phyloP scores from a whole-genome alignment of 2,797 vertebrate genomes.

The Gambelia wislizenii region DNA sequence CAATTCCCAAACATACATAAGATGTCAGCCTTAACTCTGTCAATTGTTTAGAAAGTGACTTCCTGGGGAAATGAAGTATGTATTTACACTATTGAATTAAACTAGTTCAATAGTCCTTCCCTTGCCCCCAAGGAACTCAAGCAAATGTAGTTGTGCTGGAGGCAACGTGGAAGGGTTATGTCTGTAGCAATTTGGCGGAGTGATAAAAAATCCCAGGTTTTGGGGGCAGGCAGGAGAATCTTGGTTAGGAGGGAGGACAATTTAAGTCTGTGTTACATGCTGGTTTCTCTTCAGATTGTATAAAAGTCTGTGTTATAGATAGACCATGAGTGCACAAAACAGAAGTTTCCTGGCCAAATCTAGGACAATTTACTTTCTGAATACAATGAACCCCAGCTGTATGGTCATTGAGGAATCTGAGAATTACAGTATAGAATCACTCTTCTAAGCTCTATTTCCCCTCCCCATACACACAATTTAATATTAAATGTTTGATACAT shows the following conservation, averaged over 20 bases:
- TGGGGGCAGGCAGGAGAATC: too few relatives aligned
- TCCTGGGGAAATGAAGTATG: constrained; percentile 7
- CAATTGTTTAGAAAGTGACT: not conserved
- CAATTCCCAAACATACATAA: not conserved
- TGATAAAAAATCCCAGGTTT: not conserved
- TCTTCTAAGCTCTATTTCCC: too few relatives aligned
- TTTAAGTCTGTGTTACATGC: not conserved
- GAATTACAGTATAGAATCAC: too few relatives aligned
- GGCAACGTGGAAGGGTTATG: not conserved
- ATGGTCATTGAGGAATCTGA: too few relatives aligned
- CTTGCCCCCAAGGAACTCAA: not conserved
- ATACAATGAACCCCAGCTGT: too few relatives aligned
- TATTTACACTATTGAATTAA: not conserved
- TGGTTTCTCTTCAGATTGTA: too few relatives aligned
- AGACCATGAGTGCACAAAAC: not conserved
- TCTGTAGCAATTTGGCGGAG: not conserved
- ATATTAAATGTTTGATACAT: too few relatives aligned
- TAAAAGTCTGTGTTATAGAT: not conserved
- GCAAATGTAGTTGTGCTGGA: not conserved
- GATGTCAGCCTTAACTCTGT: not conserved
- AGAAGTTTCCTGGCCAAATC: not conserved
- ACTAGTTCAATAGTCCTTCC: not conserved
- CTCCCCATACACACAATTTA: too few relatives aligned
- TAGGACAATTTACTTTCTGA: too few relatives aligned
- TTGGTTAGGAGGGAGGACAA: not conserved